phyloP scores from a whole-genome alignment of 2,797 vertebrate species.

The Oryzias sinensis region DNA sequence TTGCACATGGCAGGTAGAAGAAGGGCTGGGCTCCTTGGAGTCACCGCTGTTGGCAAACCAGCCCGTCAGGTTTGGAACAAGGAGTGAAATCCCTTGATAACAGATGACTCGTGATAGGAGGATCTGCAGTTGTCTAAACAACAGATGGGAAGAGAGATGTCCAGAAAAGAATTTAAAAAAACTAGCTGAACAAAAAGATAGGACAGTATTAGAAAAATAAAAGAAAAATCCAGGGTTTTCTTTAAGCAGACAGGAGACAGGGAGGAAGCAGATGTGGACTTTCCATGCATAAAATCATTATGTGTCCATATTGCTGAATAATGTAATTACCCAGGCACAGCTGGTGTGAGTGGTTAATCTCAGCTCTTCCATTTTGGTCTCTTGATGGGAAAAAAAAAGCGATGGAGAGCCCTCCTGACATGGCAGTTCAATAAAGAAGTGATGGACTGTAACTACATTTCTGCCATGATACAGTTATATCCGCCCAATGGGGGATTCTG shows the following conservation, averaged over 20 bases:
- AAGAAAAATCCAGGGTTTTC: neutral
- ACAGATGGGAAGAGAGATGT: slow-evolving; percentile 16
- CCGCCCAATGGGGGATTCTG: slow-evolving; percentile 54
- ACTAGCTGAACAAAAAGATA: slow-evolving; percentile 8
- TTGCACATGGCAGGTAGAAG: slow-evolving; percentile 48
- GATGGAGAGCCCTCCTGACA: slow-evolving; percentile 13
- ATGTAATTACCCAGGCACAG: slow-evolving; percentile 49
- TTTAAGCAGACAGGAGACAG: slow-evolving; percentile 9
- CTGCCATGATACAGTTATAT: slow-evolving; percentile 42
- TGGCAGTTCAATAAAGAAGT: slow-evolving; percentile 38
- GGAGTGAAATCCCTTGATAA: slow-evolving; percentile 62
- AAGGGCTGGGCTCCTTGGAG: slow-evolving; percentile 36
- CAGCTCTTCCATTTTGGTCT: slow-evolving; percentile 47
- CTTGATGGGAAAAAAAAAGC: slow-evolving; percentile 48
- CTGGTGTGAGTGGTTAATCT: slow-evolving; percentile 52
- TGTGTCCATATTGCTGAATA: slow-evolving; percentile 41
- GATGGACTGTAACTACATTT: slow-evolving; percentile 44
- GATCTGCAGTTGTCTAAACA: slow-evolving; percentile 42
- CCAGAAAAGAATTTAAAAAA: slow-evolving; percentile 10
- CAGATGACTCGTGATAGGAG: slow-evolving; percentile 49
- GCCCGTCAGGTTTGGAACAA: slow-evolving; percentile 70
- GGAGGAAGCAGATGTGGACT: slow-evolving; percentile 19
- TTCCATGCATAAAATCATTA: slow-evolving; percentile 52
- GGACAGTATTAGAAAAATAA: neutral
- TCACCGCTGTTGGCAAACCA: slow-evolving; percentile 61